These are phyloP conservation scores for Trichacis sp. DNA, from an alignment of 2,888 invertebrate genomes.

Conservation along the genomic window DNA sequence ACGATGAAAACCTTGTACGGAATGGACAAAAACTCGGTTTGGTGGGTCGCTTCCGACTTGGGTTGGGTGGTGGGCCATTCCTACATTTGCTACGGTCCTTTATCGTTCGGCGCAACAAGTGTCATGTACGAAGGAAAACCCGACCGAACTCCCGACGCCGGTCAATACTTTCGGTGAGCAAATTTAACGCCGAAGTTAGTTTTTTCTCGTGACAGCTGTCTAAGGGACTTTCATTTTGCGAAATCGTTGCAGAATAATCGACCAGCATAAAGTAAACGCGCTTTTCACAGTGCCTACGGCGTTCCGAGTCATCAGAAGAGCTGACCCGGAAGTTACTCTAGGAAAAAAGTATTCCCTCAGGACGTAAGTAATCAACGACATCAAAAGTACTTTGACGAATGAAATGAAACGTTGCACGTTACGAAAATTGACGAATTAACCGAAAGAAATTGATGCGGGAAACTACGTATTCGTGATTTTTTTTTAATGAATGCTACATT, in stretches of 20 bases:
- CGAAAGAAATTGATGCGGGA: no score
- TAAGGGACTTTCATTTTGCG: not conserved
- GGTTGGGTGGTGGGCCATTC: conserved; percentile 97
- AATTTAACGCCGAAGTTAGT: no score
- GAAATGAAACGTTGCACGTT: not conserved
- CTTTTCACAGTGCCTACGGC: conserved; percentile 94
- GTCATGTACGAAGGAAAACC: conserved; percentile 94
- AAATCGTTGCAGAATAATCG: conserved; percentile 77
- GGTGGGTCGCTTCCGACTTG: conserved; percentile 92
- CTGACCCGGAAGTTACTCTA: conserved; percentile 80
- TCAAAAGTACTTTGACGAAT: not conserved
- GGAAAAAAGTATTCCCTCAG: conserved; percentile 80
- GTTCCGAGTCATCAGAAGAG: conserved; percentile 85
- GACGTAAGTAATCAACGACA: conserved; percentile 69
- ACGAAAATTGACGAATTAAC: not conserved
- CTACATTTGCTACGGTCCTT: conserved; percentile 92
- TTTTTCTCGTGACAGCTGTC: not conserved
- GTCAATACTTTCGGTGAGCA: conserved; percentile 86
- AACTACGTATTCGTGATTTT: no score
- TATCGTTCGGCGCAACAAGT: conserved; percentile 84
- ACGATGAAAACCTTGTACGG: conserved; percentile 87
- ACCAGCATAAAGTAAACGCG: conserved; percentile 86
- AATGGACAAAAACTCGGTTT: conserved; percentile 80
- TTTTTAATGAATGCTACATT: no score
- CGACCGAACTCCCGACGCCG: conserved; percentile 92